Conservation (phyloP, 2,797 vertebrate species). For the Platyrinchus mystaceus region DNA sequence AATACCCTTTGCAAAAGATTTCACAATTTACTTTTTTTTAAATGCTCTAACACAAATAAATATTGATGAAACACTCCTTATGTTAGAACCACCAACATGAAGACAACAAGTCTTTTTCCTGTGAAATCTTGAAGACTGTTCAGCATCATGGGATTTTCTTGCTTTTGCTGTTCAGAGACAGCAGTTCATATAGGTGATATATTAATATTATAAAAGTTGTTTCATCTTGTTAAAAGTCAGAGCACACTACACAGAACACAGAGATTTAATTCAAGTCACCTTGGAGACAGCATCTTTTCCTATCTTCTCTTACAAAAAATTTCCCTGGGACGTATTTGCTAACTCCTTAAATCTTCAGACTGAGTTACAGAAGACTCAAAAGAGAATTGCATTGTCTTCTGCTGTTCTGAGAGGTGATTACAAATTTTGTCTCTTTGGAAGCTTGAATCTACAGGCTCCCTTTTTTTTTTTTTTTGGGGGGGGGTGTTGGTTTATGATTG, state of each 20-base stretch:
- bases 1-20: background rate
- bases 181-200: background rate
- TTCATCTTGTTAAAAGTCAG: background rate
- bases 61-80: background rate
- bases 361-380: background rate
- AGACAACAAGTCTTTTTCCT: background rate
- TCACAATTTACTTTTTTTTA: background rate
- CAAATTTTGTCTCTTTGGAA: background rate
- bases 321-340: background rate
- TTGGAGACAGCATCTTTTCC: background rate
- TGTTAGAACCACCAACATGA: background rate
- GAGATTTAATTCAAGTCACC: background rate
- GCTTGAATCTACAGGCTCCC: fast-evolving
- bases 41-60: background rate
- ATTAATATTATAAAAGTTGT: background rate
- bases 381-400: background rate
- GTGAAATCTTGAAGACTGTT: background rate
- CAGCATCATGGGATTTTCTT: background rate
- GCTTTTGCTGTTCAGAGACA: background rate
- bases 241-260: background rate
- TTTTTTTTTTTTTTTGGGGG: background rate
- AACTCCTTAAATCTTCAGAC: background rate
- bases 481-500: background rate
- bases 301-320: background rate
- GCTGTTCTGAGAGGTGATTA: background rate